Base-by-base conservation (phyloP, 2,888 invertebrate genomes). In the Oscheius myriophilus region DNA sequence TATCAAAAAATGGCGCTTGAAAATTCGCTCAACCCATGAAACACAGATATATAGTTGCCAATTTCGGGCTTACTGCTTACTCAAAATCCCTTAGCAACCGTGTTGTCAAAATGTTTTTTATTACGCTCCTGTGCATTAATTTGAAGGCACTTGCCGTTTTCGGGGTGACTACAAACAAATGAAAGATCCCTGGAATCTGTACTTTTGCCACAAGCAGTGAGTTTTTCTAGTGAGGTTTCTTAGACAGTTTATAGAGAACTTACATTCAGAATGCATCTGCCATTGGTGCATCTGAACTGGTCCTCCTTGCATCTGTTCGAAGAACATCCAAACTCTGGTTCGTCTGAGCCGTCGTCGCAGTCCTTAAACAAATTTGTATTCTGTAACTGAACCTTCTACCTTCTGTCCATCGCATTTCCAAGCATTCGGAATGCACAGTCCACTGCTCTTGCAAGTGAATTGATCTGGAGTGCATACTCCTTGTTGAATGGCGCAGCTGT, bases 381-480 rank as follows among this genome's bases (percentile, higher is more conserved):
- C 3, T 33, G 9, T 33, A 3, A 33, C 3, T 9, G 9, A 33
- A 54, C 12, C 12, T 16, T 18, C 41, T 33, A 73, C 70, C 64
- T 67, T 93, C 87, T 96, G 95, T 85, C 94, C 94, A 82, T 97
- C 96, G 88, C 97, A 98, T 53, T 93, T 92, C 93, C 95, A 94
- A 68, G 92, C 92, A 79, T 92, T 92, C 0, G 96, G 95, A 82
- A 98, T 95, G 87, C 98, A 98, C 87, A 96, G 93, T 0, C 96
- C 96, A 16, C 82, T 75, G 23, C 81, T 77, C 25, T 70, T 72
- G 69, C 86, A 86, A 23, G 79, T 81, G 80, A 87, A 86, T 84
- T 87, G 73, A 61, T 81, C 82, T 78, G 87, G 9, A 64, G 80
- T 72, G 81, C 88, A 82, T 79, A 75, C 54, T 39, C 76, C 80